Percentiles rank a stretch among this genome's conserved stretches.
phyloP scores from a whole-genome alignment of 2,888 invertebrate genomes.

The Volucella inanis region DNA sequence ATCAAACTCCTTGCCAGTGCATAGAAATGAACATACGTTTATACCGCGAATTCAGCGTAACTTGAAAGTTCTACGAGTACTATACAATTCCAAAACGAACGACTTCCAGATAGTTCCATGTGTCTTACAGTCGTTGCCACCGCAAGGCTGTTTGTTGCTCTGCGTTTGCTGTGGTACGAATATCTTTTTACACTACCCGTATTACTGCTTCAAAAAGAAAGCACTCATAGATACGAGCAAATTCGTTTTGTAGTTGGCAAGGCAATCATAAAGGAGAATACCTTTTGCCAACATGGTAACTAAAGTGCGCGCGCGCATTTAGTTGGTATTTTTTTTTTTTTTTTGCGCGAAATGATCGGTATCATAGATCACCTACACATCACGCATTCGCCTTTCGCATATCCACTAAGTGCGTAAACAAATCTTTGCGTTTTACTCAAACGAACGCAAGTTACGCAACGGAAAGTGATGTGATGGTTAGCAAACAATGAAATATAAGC shows the following conservation, averaged over 20 bases:
- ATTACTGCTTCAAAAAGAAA: constrained; percentile 18
- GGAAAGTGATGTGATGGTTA: constrained; percentile 9
- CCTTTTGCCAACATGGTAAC: constrained; percentile 4
- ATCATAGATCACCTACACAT: constrained; percentile 6
- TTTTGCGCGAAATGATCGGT: constrained; percentile 28
- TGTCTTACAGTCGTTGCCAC: not conserved
- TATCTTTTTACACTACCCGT: not conserved
- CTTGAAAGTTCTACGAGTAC: too few relatives aligned
- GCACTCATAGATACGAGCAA: constrained; percentile 4
- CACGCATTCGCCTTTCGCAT: constrained; percentile 54
- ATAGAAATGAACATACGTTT: too few relatives aligned
- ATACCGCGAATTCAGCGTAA: too few relatives aligned
- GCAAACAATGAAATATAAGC: constrained; percentile 61
- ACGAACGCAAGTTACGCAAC: constrained; percentile 48
- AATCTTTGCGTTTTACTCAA: constrained; percentile 54
- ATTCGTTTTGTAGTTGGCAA: not conserved
- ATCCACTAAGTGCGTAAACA: constrained; percentile 60
- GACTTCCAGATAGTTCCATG: not conserved
- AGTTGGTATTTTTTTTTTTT: too few relatives aligned
- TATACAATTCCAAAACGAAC: not conserved
- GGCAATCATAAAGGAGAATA: constrained; percentile 18
- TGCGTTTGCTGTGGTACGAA: not conserved
- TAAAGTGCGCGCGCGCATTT: not conserved
- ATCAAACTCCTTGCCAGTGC: too few relatives aligned
- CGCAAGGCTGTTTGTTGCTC: not conserved